phyloP scores from a whole-genome alignment of 2,113 vertebrate species.

The Vidua chalybeata region DNA sequence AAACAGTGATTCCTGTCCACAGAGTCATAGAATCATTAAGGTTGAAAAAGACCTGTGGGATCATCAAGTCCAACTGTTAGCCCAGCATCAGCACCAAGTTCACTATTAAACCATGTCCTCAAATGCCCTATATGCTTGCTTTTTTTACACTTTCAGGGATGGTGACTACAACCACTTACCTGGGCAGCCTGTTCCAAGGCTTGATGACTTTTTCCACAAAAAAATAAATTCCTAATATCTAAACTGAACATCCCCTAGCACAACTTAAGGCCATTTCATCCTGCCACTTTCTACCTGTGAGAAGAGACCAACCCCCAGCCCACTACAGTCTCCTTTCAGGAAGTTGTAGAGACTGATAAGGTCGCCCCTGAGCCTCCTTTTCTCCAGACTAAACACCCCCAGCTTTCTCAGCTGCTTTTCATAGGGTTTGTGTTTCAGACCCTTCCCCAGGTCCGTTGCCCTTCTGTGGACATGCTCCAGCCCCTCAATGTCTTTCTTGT shows the following conservation, averaged over 20 bases:
- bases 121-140: fast-evolving
- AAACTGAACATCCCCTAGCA: not conserved
- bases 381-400: not conserved
- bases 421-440: not conserved
- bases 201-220: not conserved
- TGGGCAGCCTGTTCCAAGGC: not conserved
- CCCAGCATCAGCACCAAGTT: not conserved
- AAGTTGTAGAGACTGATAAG: fast-evolving
- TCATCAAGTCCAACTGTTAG: not conserved
- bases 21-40: not conserved
- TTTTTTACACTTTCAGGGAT: not conserved
- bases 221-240: not conserved
- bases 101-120: not conserved
- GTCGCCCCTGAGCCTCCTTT: not conserved
- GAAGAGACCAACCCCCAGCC: not conserved
- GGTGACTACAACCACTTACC: not conserved
- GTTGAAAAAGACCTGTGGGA: not conserved
- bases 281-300: not conserved
- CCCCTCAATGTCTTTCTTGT: not conserved
- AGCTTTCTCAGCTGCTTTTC: not conserved
- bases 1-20: not conserved
- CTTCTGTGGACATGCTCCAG: fast-evolving
- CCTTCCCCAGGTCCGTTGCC: fast-evolving
- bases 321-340: not conserved
- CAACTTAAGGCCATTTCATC: not conserved